Base-by-base conservation (phyloP, 2,797 vertebrate species). In the Taeniopygia guttata region DNA sequence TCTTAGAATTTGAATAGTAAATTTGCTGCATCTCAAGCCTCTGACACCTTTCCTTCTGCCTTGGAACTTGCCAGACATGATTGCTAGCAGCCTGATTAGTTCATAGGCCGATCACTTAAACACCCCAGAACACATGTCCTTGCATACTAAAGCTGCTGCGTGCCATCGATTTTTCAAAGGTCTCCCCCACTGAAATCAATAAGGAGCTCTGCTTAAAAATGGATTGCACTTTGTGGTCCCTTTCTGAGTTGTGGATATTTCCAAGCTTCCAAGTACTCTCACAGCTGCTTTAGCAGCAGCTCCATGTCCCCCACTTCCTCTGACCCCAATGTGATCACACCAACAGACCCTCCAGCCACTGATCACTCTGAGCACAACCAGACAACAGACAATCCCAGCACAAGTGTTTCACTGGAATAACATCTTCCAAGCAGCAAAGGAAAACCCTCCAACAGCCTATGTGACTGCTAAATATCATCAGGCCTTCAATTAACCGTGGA, bases 141-240 rank as follows among this genome's bases (percentile, higher is more conserved):
- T 59, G 90, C 80, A 86, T 76, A 87, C 70, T 69, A 66, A 88
- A 93, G 67, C 85, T 93, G 90, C 80, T 76, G 80, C 23, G 13
- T 12, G 19, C 60, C 93, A 94, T 87, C 22, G 91, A 95, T 95
- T 94, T 91, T 70, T 49, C 80, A 84, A 64, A 93, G 70, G 88
- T 88, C 90, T 95, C 85, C 85, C 82, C 67, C 40, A n/a, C 63
- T 32, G 70, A 86, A 95, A 96, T 95, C 96, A 88, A 90, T 95
- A 84, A 73, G 70, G 70, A 95, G 23, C 79, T 94, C 85, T 87
- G 73, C 80, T 90, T 88, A 86, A 84, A 88, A 93, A 95, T 14
- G 59, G 80, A 88, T 82, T 86, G 87, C 63, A 73, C 70, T 95
- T 84, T 82, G 88, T 69, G 77, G 70, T 78, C 55, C 46, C 42